A percentile compares a stretch with the other conserved stretches of the same genome.
Conservation (phyloP, 2,113 vertebrate species). For the Spilogale gracilis region DNA sequence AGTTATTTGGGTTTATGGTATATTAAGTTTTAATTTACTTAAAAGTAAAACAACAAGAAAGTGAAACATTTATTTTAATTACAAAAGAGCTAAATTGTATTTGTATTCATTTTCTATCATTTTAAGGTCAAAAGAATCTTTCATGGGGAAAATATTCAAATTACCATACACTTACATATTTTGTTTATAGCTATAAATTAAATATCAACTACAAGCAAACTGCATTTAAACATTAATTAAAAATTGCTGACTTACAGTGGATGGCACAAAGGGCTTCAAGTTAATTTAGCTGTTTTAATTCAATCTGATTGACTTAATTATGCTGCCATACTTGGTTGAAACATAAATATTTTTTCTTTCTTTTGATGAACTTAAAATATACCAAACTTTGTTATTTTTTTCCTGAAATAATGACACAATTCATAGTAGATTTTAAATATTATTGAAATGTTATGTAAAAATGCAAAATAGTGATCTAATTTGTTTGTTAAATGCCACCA, state of each 20-base stretch:
- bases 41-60: constrained; percentile 79
- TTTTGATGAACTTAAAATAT: constrained; percentile 59
- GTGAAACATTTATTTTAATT: constrained; percentile 81
- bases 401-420: neutral
- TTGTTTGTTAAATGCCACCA: constrained; percentile 2
- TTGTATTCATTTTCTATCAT: constrained; percentile 72
- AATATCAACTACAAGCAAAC: constrained; percentile 84
- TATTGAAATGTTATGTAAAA: neutral
- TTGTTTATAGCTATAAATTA: constrained; percentile 84
- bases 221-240: constrained; percentile 86
- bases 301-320: constrained; percentile 80
- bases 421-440: constrained; percentile 37
- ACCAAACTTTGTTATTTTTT: constrained; percentile 51
- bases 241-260: constrained; percentile 74
- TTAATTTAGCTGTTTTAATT: constrained; percentile 81
- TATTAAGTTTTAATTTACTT: constrained; percentile 80
- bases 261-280: constrained; percentile 64
- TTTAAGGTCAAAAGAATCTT: constrained; percentile 66
- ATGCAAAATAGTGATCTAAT: constrained; percentile 17
- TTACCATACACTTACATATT: constrained; percentile 58
- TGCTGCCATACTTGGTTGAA: constrained; percentile 60
- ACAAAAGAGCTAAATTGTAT: constrained; percentile 74
- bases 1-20: constrained; percentile 65
- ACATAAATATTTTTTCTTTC: constrained; percentile 36
- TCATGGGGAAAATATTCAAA: constrained; percentile 74